Evolutionary conservation across 92 coral and sea anemone species (phyloP).

Genomic region (Diadumene lineata): DNA sequence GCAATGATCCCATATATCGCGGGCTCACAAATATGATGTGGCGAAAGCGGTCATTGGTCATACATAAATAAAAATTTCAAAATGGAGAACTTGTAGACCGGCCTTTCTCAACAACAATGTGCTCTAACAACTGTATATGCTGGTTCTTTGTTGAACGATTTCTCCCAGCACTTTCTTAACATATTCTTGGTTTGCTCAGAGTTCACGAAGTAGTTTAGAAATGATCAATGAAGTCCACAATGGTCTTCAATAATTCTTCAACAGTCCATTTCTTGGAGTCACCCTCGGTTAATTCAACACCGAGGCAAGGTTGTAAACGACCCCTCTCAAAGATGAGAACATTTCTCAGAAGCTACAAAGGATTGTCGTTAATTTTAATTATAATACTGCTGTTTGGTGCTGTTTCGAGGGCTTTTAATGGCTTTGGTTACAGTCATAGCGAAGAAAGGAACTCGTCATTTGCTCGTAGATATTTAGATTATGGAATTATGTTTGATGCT

Average conservation of each 20-base stretch:
- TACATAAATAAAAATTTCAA: background rate
- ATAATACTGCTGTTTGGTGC: conserved; percentile 11
- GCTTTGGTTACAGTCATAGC: conserved; percentile 3
- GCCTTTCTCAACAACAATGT: background rate
- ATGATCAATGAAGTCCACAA: background rate
- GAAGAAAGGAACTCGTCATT: background rate
- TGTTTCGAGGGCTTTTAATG: conserved; percentile 5
- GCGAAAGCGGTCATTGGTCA: too few species aligned
- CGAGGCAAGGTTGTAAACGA: background rate
- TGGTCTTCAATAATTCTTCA: background rate
- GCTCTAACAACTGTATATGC: too few species aligned
- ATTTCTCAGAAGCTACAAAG: conserved; percentile 22
- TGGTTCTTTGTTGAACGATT: background rate
- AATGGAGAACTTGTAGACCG: background rate
- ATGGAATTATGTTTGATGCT: conserved; percentile 96
- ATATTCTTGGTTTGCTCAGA: too few species aligned
- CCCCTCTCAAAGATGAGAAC: conserved; percentile 7
- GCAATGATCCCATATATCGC: background rate
- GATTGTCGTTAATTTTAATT: conserved; percentile 9
- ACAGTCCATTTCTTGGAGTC: background rate
- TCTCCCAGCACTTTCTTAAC: too few species aligned
- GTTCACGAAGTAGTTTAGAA: too few species aligned
- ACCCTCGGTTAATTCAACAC: background rate
- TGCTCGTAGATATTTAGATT: conserved; percentile 20
- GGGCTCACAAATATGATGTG: conserved; percentile 18